phyloP scores from a whole-genome alignment of 2,888 invertebrate genomes.

The Ormia ochracea region DNA sequence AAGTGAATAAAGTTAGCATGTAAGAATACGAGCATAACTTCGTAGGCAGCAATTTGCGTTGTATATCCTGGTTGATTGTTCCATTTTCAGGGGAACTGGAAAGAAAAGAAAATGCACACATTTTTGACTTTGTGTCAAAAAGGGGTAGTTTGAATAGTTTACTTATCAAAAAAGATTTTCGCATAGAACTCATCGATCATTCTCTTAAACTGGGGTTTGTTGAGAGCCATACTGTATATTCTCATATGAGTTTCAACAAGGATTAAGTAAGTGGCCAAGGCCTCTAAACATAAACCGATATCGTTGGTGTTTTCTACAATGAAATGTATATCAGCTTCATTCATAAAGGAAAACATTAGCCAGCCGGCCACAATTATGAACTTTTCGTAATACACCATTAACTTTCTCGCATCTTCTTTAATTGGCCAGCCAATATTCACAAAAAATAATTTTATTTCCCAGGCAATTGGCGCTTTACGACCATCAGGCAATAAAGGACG shows the following conservation, averaged over 20 bases:
- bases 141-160: conserved; percentile 5
- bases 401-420: conserved; percentile 24
- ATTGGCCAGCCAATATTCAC: conserved; percentile 58
- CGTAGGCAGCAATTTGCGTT: conserved; percentile 65
- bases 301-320: conserved; percentile 53
- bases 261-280: conserved; percentile 56
- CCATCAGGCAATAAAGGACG: conserved; percentile 58
- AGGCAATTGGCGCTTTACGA: conserved; percentile 50
- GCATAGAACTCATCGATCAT: conserved; percentile 68
- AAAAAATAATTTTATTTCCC: conserved; percentile 61
- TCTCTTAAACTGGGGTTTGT: conserved; percentile 61
- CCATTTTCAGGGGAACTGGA: conserved; percentile 58
- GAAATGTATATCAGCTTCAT: conserved; percentile 56
- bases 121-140: neutral
- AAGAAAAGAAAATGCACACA: neutral
- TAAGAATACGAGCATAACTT: conserved; percentile 67
- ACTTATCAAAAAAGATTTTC: conserved; percentile 67
- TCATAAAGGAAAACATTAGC: conserved; percentile 43
- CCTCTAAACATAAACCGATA: conserved; percentile 52
- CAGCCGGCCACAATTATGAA: conserved; percentile 35
- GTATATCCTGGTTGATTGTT: conserved; percentile 63
- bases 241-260: conserved; percentile 59
- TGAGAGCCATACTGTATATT: conserved; percentile 57
- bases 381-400: conserved; percentile 37
- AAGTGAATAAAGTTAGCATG: conserved; percentile 66